phyloP scores from a whole-genome alignment of 2,888 invertebrate genomes.

The Macrosiphum euphorbiae region DNA sequence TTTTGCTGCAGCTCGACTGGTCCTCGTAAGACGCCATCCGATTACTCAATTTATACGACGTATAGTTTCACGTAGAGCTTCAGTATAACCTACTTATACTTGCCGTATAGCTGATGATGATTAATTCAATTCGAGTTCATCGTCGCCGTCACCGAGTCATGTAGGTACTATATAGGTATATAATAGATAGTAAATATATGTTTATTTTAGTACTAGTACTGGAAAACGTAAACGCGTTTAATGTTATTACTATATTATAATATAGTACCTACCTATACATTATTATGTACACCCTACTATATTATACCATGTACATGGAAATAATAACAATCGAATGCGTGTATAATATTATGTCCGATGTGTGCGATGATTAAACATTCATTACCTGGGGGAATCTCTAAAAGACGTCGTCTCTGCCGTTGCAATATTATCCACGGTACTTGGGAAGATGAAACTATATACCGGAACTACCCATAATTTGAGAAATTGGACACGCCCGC shows the following conservation, averaged over 20 bases:
- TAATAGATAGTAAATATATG: neutral
- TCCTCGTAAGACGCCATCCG: neutral
- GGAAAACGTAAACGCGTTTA: neutral
- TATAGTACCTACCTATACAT: neutral
- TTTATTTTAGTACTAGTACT: neutral
- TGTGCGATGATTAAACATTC: neutral
- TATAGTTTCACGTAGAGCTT: neutral
- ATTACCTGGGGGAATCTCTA: neutral
- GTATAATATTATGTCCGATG: conserved; percentile 3
- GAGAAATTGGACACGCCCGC: neutral
- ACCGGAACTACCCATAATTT: neutral
- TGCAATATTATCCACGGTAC: neutral
- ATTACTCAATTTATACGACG: neutral
- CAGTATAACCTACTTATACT: neutral
- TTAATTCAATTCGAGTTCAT: neutral
- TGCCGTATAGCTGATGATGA: neutral
- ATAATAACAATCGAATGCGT: neutral
- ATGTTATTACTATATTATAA: neutral
- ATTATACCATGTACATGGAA: neutral
- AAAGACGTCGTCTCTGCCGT: neutral
- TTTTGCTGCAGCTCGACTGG: neutral
- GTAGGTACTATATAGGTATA: no score
- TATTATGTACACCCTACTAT: neutral
- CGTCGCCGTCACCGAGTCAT: neutral
- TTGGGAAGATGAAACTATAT: no score